Base-by-base conservation (phyloP, 2,888 invertebrate genomes). In the Synanthedon myopaeformis region DNA sequence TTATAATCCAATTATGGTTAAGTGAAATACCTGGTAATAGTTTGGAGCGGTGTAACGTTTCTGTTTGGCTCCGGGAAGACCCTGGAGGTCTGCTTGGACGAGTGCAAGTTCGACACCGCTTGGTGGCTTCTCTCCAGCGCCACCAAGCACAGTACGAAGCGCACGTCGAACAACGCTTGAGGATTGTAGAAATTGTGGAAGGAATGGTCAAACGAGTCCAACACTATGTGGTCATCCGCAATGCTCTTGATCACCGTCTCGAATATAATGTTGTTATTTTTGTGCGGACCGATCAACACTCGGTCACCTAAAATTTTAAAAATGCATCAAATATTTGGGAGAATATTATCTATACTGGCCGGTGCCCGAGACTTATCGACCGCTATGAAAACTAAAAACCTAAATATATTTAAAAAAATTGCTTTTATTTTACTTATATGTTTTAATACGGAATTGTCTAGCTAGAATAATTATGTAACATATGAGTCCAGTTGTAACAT, bases 51-150 rank as follows among this genome's bases (percentile, higher is more conserved):
- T 8, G 10, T 35, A 2, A 0, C 3, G 35, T 0, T 10, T 8
- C 10, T 35, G 35, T 10, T 35, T 10, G 65, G 61, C 53, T 60
- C 58, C 1, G 80, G 81, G 64, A 79, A 82, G 13, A 79, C 58
- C 0, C 76, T 63, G 52, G 57, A 45, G 2, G 57, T 56, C 51
- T 87, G 81, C 3, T 78, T 68, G 1, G 75, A 77, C 6, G 62
- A 51, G 61, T 80, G 82, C 64, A 82, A 67, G 13, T 75, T 57
- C 1, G 70, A 65, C 0, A 89, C 68, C 0, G 82, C 89, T 4
- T 67, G 66, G 63, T 89, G 89, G 76, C 76, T 77, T 12, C 89
- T 74, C 67, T 89, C 89, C 55, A 70, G 64, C 0, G 80, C 71
- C 52, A 88, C 69, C 8, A 89, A 77, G 2, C 78, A 76, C 69